Percentiles rank a stretch among this genome's conserved stretches.
phyloP scores from a whole-genome alignment of 1,140 invertebrate species.

The Drosophila arawakana region DNA sequence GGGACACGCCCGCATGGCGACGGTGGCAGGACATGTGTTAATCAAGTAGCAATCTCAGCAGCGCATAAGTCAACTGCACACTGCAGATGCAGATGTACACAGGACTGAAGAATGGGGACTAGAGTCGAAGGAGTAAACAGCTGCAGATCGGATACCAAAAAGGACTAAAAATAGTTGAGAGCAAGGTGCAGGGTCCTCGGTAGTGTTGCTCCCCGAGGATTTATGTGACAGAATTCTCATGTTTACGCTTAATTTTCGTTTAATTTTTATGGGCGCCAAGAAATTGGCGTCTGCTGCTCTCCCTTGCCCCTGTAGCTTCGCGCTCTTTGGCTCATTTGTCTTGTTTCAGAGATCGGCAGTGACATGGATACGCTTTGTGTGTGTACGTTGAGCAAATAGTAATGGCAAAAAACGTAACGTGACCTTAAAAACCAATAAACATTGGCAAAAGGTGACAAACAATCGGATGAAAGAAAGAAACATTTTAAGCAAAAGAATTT shows the following conservation, averaged over 20 bases:
- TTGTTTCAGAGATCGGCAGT: constrained; percentile 6
- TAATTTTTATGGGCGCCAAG: constrained; percentile 82
- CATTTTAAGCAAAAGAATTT: neutral
- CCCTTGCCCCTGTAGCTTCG: neutral
- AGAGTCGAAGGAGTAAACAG: constrained; percentile 37
- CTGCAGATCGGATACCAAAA: constrained; percentile 36
- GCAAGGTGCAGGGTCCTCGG: constrained; percentile 55
- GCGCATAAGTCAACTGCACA: constrained; percentile 58
- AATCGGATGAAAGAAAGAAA: constrained; percentile 69
- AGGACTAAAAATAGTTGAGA: constrained; percentile 72
- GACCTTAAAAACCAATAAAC: constrained; percentile 80
- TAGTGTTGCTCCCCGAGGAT: constrained; percentile 36
- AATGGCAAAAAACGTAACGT: constrained; percentile 66
- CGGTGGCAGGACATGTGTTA: constrained; percentile 74
- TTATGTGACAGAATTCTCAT: constrained; percentile 81
- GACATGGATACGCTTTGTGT: constrained; percentile 19
- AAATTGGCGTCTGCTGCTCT: constrained; percentile 37
- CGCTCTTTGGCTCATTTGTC: constrained; percentile 56
- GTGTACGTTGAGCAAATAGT: constrained; percentile 23
- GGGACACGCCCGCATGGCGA: constrained; percentile 71
- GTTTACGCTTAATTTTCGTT: constrained; percentile 82
- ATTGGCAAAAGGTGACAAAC: constrained; percentile 61
- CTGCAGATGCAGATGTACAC: constrained; percentile 44
- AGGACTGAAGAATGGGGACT: neutral
- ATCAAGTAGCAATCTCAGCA: constrained; percentile 73